Evolutionary conservation across 1,140 invertebrate species (phyloP).

Genomic region (Drosophila bipectinata): DNA sequence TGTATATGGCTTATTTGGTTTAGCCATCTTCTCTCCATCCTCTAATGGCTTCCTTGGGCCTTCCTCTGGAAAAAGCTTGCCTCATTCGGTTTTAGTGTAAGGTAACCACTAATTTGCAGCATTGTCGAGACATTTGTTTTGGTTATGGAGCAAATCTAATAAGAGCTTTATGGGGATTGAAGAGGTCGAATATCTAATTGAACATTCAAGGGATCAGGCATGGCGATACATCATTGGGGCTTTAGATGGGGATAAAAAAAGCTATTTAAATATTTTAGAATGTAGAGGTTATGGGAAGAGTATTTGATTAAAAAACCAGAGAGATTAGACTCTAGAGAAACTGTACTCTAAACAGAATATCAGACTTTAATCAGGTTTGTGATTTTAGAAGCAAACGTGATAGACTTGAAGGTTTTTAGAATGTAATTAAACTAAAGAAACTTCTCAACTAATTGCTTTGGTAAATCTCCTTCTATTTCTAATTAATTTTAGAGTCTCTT

Average conservation of each 20-base stretch:
- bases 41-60: constrained; percentile 23
- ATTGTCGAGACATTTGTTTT: constrained; percentile 38
- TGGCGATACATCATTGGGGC: neutral
- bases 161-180: constrained; percentile 23
- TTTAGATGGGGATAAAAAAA: too few relatives aligned
- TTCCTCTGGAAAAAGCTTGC: neutral
- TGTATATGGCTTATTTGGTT: constrained; percentile 72
- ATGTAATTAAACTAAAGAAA: neutral
- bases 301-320: too few relatives aligned
- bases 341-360: too few relatives aligned
- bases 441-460: neutral
- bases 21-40: constrained; percentile 20
- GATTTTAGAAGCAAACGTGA: too few relatives aligned
- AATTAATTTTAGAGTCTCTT: neutral
- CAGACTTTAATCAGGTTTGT: neutral
- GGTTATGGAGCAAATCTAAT: constrained; percentile 42
- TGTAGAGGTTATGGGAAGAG: neutral
- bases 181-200: constrained; percentile 10
- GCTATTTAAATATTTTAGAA: neutral
- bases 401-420: too few relatives aligned
- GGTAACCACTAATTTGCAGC: constrained; percentile 50
- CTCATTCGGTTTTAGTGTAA: constrained; percentile 42
- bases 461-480: neutral
- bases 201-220: constrained; percentile 16
- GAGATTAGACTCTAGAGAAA: too few relatives aligned